Evolutionary conservation across 1,140 invertebrate genomes (phyloP).

Genomic region (Varroa destructor): DNA sequence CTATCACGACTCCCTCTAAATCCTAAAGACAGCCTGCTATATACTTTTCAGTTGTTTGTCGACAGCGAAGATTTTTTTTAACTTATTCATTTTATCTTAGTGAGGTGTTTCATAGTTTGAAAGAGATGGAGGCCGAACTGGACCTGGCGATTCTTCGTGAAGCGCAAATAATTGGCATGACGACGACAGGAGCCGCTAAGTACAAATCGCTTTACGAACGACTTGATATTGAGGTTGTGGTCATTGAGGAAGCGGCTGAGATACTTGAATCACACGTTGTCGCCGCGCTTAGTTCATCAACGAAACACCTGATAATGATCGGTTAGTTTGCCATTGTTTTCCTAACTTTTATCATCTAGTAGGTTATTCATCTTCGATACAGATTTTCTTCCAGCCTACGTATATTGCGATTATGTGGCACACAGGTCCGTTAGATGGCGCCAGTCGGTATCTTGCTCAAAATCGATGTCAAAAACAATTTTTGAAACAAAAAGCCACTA

Average conservation of each 20-base stretch:
- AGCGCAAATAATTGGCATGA: slow-evolving; percentile 52
- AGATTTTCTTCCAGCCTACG: too few species aligned
- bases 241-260: slow-evolving; percentile 75
- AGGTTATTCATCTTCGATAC: too few species aligned
- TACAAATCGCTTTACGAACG: slow-evolving; percentile 48
- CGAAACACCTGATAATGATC: slow-evolving; percentile 67
- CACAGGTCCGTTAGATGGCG: too few species aligned
- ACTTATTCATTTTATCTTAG: background rate
- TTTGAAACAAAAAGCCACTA: too few species aligned
- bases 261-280: slow-evolving; percentile 62
- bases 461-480: too few species aligned
- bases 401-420: too few species aligned
- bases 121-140: slow-evolving; percentile 12
- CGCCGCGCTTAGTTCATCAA: slow-evolving; percentile 52
- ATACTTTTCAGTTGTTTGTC: too few species aligned
- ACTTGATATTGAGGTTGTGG: slow-evolving; percentile 50
- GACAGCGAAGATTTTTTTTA: too few species aligned
- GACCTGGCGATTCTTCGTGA: background rate
- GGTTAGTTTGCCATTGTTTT: slow-evolving; percentile 47
- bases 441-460: too few species aligned
- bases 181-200: slow-evolving; percentile 59
- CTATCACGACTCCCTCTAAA: too few species aligned
- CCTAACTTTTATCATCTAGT: too few species aligned
- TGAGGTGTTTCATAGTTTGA: background rate
- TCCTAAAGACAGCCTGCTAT: too few species aligned